phyloP scores from a whole-genome alignment of 2,113 vertebrate species.

The Elachura formosa region DNA sequence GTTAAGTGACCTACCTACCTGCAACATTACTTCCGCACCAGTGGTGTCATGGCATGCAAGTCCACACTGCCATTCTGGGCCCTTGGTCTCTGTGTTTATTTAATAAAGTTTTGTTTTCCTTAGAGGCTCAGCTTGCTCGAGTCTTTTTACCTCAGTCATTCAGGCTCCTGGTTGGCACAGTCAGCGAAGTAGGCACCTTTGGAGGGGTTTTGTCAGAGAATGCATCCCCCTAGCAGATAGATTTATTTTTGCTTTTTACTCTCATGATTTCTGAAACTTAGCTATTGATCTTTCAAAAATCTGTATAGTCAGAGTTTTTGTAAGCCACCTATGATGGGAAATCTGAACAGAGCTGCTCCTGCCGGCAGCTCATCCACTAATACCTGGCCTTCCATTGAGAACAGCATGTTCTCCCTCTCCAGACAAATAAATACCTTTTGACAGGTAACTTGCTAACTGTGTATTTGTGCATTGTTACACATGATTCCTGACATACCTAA shows the following conservation, averaged over 20 bases:
- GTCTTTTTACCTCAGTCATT: not conserved
- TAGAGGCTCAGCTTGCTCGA: not conserved
- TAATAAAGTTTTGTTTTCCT: not conserved
- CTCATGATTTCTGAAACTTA: not conserved
- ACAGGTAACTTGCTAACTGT: not conserved
- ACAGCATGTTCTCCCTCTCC: not conserved
- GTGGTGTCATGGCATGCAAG: not conserved
- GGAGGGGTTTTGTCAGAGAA: not conserved
- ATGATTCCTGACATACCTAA: not conserved
- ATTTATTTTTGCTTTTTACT: not conserved
- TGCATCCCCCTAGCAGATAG: not conserved
- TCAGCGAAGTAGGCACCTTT: not conserved
- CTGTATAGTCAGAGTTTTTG: not conserved
- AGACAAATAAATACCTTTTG: not conserved
- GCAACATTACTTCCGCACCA: not conserved
- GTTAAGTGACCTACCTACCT: not conserved
- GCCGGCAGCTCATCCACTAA: rapidly evolving
- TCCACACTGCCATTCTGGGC: not conserved
- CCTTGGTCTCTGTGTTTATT: not conserved
- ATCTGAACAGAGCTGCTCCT: not conserved
- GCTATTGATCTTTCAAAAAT: not conserved
- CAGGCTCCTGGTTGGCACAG: not conserved
- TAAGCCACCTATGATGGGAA: not conserved
- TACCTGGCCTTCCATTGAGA: not conserved
- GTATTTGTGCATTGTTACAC: not conserved